Conservation (phyloP, 2,113 vertebrate species). For the Leptobrachium ailaonicum region DNA sequence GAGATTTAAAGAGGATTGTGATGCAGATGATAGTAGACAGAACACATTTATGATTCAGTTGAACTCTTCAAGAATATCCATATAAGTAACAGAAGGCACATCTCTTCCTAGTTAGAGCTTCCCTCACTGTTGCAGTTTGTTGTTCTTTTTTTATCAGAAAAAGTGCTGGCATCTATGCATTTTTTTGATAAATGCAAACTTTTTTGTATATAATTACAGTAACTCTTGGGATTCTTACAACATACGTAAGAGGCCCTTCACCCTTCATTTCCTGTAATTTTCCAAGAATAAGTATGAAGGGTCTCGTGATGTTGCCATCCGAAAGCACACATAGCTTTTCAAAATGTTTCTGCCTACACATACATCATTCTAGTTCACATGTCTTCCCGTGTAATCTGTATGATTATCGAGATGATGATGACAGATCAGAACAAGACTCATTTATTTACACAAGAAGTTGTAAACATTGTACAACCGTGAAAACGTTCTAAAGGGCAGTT, state of each 20-base stretch:
- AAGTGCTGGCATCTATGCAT: no score
- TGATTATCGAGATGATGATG: background rate
- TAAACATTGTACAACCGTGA: background rate
- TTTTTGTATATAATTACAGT: background rate
- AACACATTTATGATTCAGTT: no score
- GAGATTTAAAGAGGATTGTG: no score
- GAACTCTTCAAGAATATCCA: no score
- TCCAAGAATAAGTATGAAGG: background rate
- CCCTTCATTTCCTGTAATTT: slow-evolving; percentile 9
- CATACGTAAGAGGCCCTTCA: no score
- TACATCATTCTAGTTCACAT: slow-evolving; percentile 10
- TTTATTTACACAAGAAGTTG: background rate
- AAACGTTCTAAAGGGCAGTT: no score
- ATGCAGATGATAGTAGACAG: no score
- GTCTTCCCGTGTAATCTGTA: slow-evolving; percentile 10
- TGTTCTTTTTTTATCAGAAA: no score
- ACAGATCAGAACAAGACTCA: slow-evolving; percentile 7
- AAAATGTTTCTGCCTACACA: background rate
- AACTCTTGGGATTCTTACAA: background rate
- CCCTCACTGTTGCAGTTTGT: no score
- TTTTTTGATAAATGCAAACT: no score
- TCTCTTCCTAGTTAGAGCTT: no score
- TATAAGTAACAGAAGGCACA: no score
- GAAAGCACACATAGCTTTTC: background rate
- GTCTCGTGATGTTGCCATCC: background rate